Evolutionary conservation across 2,888 invertebrate genomes (phyloP).

Genomic region (Agonopterix subpropinquella): DNA sequence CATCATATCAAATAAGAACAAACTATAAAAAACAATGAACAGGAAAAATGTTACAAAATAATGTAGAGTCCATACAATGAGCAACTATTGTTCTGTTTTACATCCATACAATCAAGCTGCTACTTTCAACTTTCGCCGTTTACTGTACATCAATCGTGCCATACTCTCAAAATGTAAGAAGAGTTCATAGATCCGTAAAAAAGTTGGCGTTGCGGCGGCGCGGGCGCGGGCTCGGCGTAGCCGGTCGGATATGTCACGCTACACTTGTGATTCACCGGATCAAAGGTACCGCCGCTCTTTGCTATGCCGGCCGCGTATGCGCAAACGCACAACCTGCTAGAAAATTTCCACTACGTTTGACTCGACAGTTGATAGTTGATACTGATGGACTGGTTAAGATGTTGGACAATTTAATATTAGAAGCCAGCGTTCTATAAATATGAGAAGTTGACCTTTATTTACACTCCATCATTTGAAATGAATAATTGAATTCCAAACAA

Average conservation of each 20-base stretch:
- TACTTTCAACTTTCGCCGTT: no score
- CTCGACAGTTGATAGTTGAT: constrained; percentile 10
- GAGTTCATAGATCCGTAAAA: constrained; percentile 54
- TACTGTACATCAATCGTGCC: not conserved
- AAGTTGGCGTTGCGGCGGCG: constrained; percentile 34
- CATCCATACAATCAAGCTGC: no score
- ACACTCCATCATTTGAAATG: not conserved
- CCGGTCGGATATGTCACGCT: constrained; percentile 58
- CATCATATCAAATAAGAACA: no score
- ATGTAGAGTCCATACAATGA: no score
- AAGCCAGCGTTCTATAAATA: not conserved
- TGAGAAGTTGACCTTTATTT: not conserved
- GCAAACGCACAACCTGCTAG: constrained; percentile 31
- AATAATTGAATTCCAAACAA: no score
- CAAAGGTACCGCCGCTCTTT: constrained; percentile 48
- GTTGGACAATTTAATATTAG: constrained; percentile 9
- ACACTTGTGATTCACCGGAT: constrained; percentile 48
- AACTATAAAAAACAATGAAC: no score
- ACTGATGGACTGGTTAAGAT: constrained; percentile 7
- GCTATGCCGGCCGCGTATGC: constrained; percentile 43
- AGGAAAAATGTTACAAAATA: no score
- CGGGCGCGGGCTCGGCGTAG: constrained; percentile 42
- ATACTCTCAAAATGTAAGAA: not conserved
- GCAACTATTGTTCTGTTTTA: no score
- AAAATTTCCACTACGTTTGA: constrained; percentile 48